Conservation (phyloP, 2,888 invertebrate species). For the Opisthograptis luteolata region DNA sequence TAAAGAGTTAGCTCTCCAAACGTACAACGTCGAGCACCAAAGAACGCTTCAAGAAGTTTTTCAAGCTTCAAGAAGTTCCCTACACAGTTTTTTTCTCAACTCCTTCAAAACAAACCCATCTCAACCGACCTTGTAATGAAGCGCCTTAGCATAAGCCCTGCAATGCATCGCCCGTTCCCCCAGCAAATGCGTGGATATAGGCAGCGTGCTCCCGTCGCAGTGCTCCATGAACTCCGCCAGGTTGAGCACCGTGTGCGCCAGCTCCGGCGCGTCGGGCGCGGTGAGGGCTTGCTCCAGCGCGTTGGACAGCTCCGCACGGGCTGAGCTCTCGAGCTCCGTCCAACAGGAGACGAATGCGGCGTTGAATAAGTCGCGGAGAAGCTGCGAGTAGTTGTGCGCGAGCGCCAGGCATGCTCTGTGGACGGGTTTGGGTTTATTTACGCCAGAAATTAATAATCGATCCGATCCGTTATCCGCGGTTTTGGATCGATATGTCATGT, state of each 20-base stretch:
- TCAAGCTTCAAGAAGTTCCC: too few relatives aligned
- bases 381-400: slow-evolving; percentile 96
- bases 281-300: slow-evolving; percentile 95
- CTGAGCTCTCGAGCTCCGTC: slow-evolving; percentile 94
- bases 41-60: too few relatives aligned
- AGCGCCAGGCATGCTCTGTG: slow-evolving; percentile 94
- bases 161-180: slow-evolving; percentile 98
- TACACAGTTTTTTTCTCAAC: too few relatives aligned
- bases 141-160: slow-evolving; percentile 88
- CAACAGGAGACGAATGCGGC: slow-evolving; percentile 99
- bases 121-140: slow-evolving; percentile 82
- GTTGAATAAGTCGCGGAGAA: slow-evolving; percentile 98
- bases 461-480: too few relatives aligned
- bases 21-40: too few relatives aligned
- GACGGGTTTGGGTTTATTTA: neutral
- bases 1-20: too few relatives aligned
- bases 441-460: too few relatives aligned
- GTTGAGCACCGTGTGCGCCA: slow-evolving; percentile 98
- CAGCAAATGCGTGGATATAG: slow-evolving; percentile 93
- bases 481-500: too few relatives aligned
- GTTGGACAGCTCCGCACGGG: slow-evolving; percentile 93
- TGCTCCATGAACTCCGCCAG: slow-evolving; percentile 99
- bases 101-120: too few relatives aligned
- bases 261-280: slow-evolving; percentile 97
- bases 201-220: slow-evolving; percentile 97